Base-by-base conservation (phyloP, 2,888 invertebrate species). In the Bhutanitis thaidina region DNA sequence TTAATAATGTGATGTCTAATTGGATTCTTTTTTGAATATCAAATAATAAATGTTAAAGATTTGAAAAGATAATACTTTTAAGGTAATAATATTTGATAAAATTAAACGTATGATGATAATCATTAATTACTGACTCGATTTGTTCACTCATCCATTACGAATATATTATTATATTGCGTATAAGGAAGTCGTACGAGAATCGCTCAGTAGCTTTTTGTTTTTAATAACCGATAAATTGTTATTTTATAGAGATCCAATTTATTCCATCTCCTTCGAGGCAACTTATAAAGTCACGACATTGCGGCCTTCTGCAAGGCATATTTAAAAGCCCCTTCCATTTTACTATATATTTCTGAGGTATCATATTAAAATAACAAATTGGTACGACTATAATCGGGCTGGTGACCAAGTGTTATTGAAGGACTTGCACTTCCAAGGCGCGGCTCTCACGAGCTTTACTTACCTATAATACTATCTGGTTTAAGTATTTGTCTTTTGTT, bases 291-390 rank as follows among this genome's bases (percentile, higher is more conserved):
- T 71, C 72, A 73, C 69, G 71, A 71, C 61, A 74, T 35, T 38
- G 47, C 29, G 73, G 66, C 80, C 78, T 80, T 80, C 74, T 61
- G 56, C 54, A 59, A 63, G 65, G 65, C 65, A 54, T 56, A 66
- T 67, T 64, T 63, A 62, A 64, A 53, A 71, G 70, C 68, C 74
- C 69, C 67, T 72, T 67, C 69, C 68, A 65, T 68, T 74, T 65
- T 65, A 69, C 61, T 60, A 54, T 53, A 65, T 71, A 74, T 73
- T 71, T 78, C 77, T 76, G 74, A 66, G 67, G 68, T 74, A 71
- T 72, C 72, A 77, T 74, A 77, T 75, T 80, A 74, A 76, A 77
- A 77, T 77, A 77, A 80, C 77, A 80, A 80, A 83, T 80, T 73
- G 77, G 74, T 74, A 69, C 76, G 71, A 73, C 70, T 67, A 61